Evolutionary conservation across 2,797 vertebrate genomes (phyloP).

Genomic region (Loris lydekkerianus): DNA sequence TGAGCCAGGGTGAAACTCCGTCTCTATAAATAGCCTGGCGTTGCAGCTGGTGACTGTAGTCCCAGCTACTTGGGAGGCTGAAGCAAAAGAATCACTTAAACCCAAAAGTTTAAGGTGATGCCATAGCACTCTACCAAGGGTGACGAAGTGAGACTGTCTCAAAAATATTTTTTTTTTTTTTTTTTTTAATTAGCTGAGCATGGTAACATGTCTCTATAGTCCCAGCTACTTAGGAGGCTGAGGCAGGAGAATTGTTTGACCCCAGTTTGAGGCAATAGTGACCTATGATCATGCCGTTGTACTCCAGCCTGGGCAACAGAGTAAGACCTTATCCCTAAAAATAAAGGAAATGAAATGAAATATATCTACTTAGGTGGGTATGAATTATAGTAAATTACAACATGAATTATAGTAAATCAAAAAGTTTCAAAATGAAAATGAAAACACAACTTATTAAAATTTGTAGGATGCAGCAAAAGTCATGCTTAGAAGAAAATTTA

Average conservation of each 20-base stretch:
- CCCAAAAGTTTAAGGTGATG: too few relatives aligned
- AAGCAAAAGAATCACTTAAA: too few relatives aligned
- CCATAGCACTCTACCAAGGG: too few relatives aligned
- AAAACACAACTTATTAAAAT: neutral
- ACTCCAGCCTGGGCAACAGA: neutral
- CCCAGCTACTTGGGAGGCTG: too few relatives aligned
- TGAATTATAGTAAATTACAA: neutral
- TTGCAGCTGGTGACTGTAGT: too few relatives aligned
- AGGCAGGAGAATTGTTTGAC: neutral
- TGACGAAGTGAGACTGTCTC: too few relatives aligned
- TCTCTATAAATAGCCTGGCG: too few relatives aligned
- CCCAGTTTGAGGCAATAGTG: neutral
- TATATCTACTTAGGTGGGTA: neutral
- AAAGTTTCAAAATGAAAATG: slow-evolving; percentile 12
- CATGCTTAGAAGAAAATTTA: neutral
- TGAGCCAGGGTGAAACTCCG: too few relatives aligned
- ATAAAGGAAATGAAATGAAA: neutral
- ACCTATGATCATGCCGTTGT: neutral
- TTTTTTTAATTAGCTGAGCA: neutral
- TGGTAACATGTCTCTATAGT: neutral
- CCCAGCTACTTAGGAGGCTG: neutral
- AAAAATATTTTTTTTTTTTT: too few relatives aligned
- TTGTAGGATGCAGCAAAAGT: neutral
- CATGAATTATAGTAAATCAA: neutral
- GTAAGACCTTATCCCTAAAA: neutral